A percentile compares a stretch with the other conserved stretches of the same genome.
These are phyloP conservation scores for Drosophila chauvacae DNA, from an alignment of 1,140 invertebrate species.

Conservation along the genomic window DNA sequence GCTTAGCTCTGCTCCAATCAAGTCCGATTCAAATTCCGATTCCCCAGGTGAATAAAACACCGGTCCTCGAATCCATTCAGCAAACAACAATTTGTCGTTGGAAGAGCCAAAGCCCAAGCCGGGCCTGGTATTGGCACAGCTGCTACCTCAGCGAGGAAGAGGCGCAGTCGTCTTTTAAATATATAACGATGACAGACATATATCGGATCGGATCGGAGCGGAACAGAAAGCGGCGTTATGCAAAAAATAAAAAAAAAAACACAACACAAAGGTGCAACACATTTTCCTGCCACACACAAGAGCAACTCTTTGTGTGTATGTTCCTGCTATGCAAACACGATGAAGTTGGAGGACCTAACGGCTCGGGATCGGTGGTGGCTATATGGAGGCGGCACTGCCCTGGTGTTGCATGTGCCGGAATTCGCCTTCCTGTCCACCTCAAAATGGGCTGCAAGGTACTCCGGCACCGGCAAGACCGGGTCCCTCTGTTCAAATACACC, in stretches of 20 bases:
- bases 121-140: constrained; percentile 67
- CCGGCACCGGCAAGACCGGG: constrained; percentile 6
- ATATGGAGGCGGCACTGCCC: constrained; percentile 3
- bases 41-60: constrained; percentile 28
- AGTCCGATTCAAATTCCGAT: constrained; percentile 15
- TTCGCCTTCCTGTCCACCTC: constrained; percentile 51
- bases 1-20: constrained; percentile 39
- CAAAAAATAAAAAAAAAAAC: constrained; percentile 82
- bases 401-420: constrained; percentile 54
- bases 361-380: constrained; percentile 36
- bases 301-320: constrained; percentile 76
- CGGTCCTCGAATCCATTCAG: constrained; percentile 33
- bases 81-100: constrained; percentile 53
- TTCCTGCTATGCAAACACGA: constrained; percentile 59
- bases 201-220: constrained; percentile 24
- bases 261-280: constrained; percentile 68
- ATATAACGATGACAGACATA: constrained; percentile 28
- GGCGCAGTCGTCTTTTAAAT: constrained; percentile 25
- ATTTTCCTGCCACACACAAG: constrained; percentile 68
- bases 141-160: constrained; percentile 50
- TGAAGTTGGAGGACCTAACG: constrained; percentile 56
- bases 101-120: constrained; percentile 1
- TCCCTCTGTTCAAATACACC: constrained; percentile 76
- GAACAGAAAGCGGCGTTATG: constrained; percentile 65
- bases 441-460: constrained; percentile 33